Conservation (phyloP, 2,113 vertebrate species). For the Grallaria varia region DNA sequence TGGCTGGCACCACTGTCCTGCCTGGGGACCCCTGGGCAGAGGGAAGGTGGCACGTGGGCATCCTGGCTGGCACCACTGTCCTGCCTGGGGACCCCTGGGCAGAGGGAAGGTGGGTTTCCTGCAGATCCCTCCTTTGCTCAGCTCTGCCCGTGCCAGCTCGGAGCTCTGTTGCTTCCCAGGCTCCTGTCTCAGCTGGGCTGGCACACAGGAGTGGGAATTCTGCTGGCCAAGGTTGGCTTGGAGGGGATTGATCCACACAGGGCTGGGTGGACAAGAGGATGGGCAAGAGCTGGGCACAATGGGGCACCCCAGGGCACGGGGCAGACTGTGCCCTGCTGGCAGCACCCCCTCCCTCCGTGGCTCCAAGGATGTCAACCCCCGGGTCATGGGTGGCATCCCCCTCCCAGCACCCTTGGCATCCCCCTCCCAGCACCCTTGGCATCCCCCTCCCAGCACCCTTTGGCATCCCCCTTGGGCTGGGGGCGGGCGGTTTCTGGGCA, state of each 20-base stretch:
- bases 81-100: background rate
- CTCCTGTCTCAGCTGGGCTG: background rate
- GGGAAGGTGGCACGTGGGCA: too few relatives aligned
- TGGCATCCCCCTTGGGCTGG: background rate
- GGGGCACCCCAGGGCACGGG: background rate
- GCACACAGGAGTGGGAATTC: accelerated
- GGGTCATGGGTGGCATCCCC: accelerated
- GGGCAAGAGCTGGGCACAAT: accelerated
- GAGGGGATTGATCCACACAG: background rate
- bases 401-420: background rate
- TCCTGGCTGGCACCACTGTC: accelerated
- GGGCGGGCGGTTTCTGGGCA: too few relatives aligned
- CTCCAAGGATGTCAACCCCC: accelerated
- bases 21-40: background rate
- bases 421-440: background rate
- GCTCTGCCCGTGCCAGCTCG: too few relatives aligned
- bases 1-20: accelerated
- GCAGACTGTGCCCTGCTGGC: accelerated
- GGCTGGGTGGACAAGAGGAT: accelerated
- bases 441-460: background rate
- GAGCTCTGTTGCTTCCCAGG: background rate
- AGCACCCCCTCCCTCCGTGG: accelerated
- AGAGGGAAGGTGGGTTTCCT: background rate
- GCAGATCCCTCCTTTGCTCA: background rate
- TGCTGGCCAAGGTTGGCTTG: accelerated